Conservation (phyloP, 2,113 vertebrate genomes). For the Chlorocebus sabaeus region DNA sequence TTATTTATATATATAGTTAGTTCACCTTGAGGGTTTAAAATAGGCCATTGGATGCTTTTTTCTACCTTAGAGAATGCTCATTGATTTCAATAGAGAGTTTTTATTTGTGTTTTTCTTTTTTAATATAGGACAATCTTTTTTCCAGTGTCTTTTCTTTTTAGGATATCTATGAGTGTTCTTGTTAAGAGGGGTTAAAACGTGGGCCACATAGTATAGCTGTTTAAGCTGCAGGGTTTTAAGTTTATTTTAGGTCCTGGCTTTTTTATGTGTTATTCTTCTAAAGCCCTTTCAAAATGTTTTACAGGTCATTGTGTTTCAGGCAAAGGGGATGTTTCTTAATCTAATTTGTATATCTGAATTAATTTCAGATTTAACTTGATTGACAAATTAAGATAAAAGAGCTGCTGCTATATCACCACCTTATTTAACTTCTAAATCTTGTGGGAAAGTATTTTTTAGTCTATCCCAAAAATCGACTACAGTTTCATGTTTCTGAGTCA, state of each 20-base stretch:
- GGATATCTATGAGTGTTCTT: not conserved
- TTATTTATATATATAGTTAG: not conserved
- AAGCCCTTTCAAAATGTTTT: not conserved
- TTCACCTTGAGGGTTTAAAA: not conserved
- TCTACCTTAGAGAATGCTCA: not conserved
- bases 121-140: not conserved
- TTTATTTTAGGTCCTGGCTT: not conserved
- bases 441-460: not conserved
- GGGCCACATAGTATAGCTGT: not conserved
- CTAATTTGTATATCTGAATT: no score
- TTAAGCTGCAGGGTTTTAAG: not conserved
- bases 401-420: no score
- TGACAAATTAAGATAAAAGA: not conserved
- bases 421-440: not conserved
- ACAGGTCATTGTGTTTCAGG: not conserved
- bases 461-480: not conserved
- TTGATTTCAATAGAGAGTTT: not conserved
- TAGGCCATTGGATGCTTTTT: not conserved
- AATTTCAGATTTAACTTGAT: not conserved
- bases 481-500: not conserved
- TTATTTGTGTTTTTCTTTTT: not conserved
- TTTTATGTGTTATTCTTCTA: not conserved
- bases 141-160: not conserved
- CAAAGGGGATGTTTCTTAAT: not conserved
- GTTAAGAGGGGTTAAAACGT: not conserved